These are phyloP conservation scores for Brachionus calyciflorus DNA, from an alignment of 1,140 invertebrate genomes.

Conservation along the genomic window DNA sequence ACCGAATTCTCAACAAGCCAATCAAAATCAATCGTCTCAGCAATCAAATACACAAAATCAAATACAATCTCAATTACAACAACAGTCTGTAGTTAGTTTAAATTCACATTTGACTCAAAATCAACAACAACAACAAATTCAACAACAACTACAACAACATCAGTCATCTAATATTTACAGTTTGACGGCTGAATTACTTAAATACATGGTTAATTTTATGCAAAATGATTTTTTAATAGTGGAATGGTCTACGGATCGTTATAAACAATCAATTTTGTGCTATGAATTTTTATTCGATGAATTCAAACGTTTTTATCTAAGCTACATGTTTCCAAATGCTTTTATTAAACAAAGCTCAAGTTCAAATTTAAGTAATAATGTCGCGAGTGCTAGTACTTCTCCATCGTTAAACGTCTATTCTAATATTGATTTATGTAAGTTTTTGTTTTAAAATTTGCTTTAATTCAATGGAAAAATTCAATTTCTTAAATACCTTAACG, in stretches of 20 bases:
- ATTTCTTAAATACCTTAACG: no score
- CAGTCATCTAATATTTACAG: constrained; percentile 14
- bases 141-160: not conserved
- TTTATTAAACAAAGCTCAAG: constrained; percentile 63
- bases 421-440: constrained; percentile 40
- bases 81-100: no score
- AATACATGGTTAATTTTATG: constrained; percentile 38
- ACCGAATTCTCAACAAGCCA: not conserved
- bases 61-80: no score
- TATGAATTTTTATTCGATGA: constrained; percentile 87
- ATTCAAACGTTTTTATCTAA: constrained; percentile 85
- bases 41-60: not conserved
- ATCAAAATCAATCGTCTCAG: not conserved
- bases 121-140: not conserved
- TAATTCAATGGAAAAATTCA: no score
- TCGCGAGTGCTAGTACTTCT: not conserved
- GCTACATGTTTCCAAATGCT: constrained; percentile 80
- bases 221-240: constrained; percentile 33
- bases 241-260: constrained; percentile 9
- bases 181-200: constrained; percentile 25
- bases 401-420: not conserved
- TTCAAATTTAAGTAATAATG: constrained; percentile 65
- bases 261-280: constrained; percentile 56
- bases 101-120: not conserved
- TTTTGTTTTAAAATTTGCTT: not conserved